Evolutionary conservation across 2,888 invertebrate genomes (phyloP), one percentile per base, ranked within the genome.

Genomic region (Apamea epomidion): DNA sequence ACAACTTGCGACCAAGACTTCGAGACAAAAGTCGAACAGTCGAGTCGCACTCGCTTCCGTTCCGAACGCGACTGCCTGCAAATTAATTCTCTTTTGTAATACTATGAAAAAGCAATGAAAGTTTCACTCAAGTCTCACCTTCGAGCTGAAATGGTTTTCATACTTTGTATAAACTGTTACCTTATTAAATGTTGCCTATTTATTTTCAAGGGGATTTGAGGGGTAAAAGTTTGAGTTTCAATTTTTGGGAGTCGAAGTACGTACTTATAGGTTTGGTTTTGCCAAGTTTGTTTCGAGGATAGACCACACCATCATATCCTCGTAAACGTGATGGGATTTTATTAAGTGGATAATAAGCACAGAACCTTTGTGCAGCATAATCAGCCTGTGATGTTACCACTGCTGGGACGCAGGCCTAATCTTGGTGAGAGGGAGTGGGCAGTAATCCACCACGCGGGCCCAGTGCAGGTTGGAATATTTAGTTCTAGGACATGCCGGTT

Each of bases 1-100:
- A 29, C 60, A 73, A 78, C 71, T 81, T 76, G 76, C 69, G 82
- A 90, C 80, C 68, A 82, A 81, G 76, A 58, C 79, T 79, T 51
- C 10, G 70, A 82, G 83, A 88, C 88, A 88, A 88, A 90, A 91
- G 89, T 90, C 80, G 81, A 72, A 82, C 76, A 18, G 78, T 58
- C 58, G 67, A 54, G 82, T 80, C 76, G 81, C 84, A 73, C 71
- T 79, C 74, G 75, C 82, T 86, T 80, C 85, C 81, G 79, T 81
- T 76, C 75, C 77, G 51, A 87, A 86, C 80, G 65, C 37, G 64
- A 81, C 84, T 74, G 83, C 71, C 76, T 87, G 81, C 84, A 88
- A 91, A 91, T 92, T 91, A 91, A 92, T 89, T 90, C 84, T 77
- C 91, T 85, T 87, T 87, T 90, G 91, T 91, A 88, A 87, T 87